phyloP scores from a whole-genome alignment of 2,797 vertebrate species.

The Acropternis orthonyx region DNA sequence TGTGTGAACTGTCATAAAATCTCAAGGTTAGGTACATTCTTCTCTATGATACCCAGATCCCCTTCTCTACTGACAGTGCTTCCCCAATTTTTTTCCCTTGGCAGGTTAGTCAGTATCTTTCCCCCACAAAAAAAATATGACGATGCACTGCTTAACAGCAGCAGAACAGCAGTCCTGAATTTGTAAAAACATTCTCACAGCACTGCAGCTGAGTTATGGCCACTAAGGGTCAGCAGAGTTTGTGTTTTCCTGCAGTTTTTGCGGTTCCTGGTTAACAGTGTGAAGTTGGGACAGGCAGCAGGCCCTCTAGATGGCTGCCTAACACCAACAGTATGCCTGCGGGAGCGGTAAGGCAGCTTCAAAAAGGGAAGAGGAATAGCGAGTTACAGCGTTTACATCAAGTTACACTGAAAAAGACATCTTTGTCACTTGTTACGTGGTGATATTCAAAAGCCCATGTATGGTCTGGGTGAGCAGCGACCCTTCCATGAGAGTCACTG shows the following conservation, averaged over 20 bases:
- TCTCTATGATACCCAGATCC: not conserved
- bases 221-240: conserved; percentile 45
- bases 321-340: not conserved
- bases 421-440: not conserved
- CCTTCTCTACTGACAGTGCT: not conserved
- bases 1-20: not conserved
- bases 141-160: not conserved
- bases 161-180: not conserved
- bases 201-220: not conserved
- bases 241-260: not conserved
- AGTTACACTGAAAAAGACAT: not conserved
- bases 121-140: not conserved
- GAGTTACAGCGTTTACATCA: not conserved
- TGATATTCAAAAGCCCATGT: not conserved
- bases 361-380: not conserved
- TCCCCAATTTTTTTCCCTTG: not conserved
- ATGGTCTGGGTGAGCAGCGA: not conserved
- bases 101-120: not conserved
- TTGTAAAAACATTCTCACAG: not conserved
- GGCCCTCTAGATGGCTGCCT: conserved; percentile 65
- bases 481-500: not conserved
- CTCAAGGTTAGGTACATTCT: not conserved
- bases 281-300: not conserved
- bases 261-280: not conserved
- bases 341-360: not conserved